Evolutionary conservation across 2,888 invertebrate species (phyloP).

Genomic region (Lasioglossum figueresi): DNA sequence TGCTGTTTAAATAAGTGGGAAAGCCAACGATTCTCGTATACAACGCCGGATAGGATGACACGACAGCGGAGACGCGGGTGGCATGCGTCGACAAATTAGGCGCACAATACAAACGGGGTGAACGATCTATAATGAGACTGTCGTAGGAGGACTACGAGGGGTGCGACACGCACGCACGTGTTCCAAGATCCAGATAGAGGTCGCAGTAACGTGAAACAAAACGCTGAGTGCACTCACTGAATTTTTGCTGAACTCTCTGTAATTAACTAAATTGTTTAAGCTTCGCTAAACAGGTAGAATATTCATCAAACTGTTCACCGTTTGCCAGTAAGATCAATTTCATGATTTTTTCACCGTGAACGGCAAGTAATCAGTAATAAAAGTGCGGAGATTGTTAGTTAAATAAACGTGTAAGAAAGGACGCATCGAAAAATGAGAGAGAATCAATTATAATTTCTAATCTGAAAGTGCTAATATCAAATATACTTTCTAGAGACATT

Average conservation of each 20-base stretch:
- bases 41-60: constrained; percentile 13
- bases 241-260: neutral
- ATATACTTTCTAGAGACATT: neutral
- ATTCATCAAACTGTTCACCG: neutral
- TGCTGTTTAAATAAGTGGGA: neutral
- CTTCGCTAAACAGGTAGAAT: neutral
- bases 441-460: neutral
- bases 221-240: neutral
- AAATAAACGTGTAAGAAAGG: neutral
- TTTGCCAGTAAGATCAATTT: neutral
- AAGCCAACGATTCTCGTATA: neutral
- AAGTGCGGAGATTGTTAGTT: neutral
- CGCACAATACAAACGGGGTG: constrained; percentile 29
- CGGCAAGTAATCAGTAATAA: neutral
- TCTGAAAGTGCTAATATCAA: neutral
- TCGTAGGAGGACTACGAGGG: constrained; percentile 14
- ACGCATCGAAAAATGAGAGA: neutral
- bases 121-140: constrained; percentile 33
- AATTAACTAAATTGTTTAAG: neutral
- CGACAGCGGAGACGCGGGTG: constrained; percentile 6
- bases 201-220: neutral
- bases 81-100: constrained; percentile 22
- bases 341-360: neutral
- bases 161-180: constrained; percentile 19
- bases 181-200: constrained; percentile 16